A percentile compares a stretch with the other conserved stretches of the same genome.
Evolutionary conservation across 2,113 vertebrate genomes (phyloP).

Genomic region (Speoplatyrhinus poulsoni): DNA sequence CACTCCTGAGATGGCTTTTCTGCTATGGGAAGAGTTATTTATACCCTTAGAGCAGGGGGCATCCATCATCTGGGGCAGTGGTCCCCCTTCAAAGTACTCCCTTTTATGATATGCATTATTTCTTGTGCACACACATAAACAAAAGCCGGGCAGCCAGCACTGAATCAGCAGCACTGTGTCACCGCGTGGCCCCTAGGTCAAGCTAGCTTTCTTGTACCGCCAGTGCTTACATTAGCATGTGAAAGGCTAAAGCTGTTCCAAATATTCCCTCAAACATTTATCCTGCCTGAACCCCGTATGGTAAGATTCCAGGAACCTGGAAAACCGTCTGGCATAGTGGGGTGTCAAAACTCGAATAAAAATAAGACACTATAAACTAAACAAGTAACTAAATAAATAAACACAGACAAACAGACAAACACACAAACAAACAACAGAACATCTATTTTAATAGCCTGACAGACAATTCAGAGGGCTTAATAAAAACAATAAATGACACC

Average conservation of each 20-base stretch:
- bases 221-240: slow-evolving; percentile 81
- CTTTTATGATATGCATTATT: slow-evolving; percentile 86
- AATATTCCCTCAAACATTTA: slow-evolving; percentile 77
- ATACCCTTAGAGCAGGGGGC: slow-evolving; percentile 66
- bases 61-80: slow-evolving; percentile 77
- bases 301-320: slow-evolving; percentile 60
- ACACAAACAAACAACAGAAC: neutral
- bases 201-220: slow-evolving; percentile 78
- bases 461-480: neutral
- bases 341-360: slow-evolving; percentile 24
- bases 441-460: neutral
- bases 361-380: slow-evolving; percentile 18
- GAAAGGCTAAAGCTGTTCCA: slow-evolving; percentile 79
- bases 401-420: neutral
- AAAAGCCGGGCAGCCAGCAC: slow-evolving; percentile 76
- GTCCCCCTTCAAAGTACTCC: slow-evolving; percentile 80
- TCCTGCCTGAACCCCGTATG: slow-evolving; percentile 50
- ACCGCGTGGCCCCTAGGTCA: slow-evolving; percentile 82
- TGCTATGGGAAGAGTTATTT: slow-evolving; percentile 73
- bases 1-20: slow-evolving; percentile 64
- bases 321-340: slow-evolving; percentile 28
- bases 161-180: slow-evolving; percentile 86
- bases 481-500: neutral
- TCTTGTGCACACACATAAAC: slow-evolving; percentile 86
- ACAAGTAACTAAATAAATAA: neutral